Evolutionary conservation across 1,140 invertebrate species (phyloP), one percentile per base, ranked within the genome.

Genomic region (Ceratina japonica): DNA sequence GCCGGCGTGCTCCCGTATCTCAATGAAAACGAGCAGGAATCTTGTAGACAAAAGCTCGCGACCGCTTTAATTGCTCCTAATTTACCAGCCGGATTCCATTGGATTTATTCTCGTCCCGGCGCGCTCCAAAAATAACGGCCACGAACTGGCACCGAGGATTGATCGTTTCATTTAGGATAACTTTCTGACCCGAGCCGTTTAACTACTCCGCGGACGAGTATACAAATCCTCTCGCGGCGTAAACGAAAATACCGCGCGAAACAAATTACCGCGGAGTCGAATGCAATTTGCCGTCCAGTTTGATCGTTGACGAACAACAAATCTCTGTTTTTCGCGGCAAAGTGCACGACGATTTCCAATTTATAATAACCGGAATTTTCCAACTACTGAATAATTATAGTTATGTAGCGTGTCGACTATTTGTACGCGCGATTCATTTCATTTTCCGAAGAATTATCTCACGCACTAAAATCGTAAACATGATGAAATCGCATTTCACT

Each of bases 21-120:
- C 37, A 31, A 24, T 27, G 76, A 84, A 75, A 81, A 78, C 78
- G 64, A 75, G 77, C 22, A 62, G 73, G 72, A 80, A 79, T 76
- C 58, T n/a, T 71, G 75, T 51, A 72, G 75, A 82, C 75, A 75
- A 80, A 66, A 85, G 79, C 78, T 65, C 80, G 68, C 72, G 69
- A 64, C 59, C 75, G 85, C 65, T 88, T 89, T 89, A 89, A 89
- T 88, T 89, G 87, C 82, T 88, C 84, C 65, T 89, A 89, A 89
- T 89, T 88, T 83, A 77, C 83, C 82, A 83, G 80, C 70, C 79
- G 69, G 79, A 88, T 86, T 89, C 84, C 80, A 84, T 77, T 70
- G 84, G 87, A 88, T 88, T 89, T 87, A 89, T 88, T 89, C 87
- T 81, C 65, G 80, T 80, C 75, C 64, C 76, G 66, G 18, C 75